Percentiles rank a stretch among this genome's conserved stretches.
phyloP scores from a whole-genome alignment of 2,888 invertebrate genomes.

The Trichogramma evanescens region DNA sequence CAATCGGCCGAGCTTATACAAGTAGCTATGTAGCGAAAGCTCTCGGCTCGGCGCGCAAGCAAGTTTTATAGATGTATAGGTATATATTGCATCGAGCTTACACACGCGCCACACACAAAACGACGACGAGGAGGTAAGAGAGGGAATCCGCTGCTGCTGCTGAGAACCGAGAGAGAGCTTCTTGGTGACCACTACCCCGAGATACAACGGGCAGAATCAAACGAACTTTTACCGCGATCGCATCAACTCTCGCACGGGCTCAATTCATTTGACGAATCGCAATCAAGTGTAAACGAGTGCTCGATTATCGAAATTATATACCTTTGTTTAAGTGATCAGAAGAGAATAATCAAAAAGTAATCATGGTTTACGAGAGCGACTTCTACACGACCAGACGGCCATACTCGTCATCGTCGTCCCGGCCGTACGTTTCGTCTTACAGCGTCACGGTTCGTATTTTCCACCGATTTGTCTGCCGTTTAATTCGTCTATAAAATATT shows the following conservation, averaged over 20 bases:
- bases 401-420: constrained; percentile 64
- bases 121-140: constrained; percentile 1
- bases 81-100: no score
- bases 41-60: background rate
- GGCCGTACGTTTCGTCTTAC: constrained; percentile 65
- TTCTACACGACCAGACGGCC: constrained; percentile 85
- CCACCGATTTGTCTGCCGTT: no score
- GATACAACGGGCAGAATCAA: constrained; percentile 36
- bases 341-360: constrained; percentile 42
- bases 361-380: constrained; percentile 90
- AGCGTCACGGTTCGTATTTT: constrained; percentile 70
- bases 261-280: constrained; percentile 17
- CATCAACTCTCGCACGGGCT: constrained; percentile 27
- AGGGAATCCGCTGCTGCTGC: background rate
- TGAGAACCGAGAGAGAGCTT: no score
- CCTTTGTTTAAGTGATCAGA: constrained; percentile 3
- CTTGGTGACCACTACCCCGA: constrained; percentile 5
- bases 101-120: background rate
- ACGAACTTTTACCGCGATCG: constrained; percentile 44
- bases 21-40: constrained; percentile 1
- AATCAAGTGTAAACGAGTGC: constrained; percentile 5
- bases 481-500: background rate
- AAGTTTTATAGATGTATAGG: background rate
- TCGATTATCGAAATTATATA: background rate
- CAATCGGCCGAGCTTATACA: constrained; percentile 8